Base-by-base conservation (phyloP, 2,113 vertebrate genomes). In the Pomatorhinus ruficollis region DNA sequence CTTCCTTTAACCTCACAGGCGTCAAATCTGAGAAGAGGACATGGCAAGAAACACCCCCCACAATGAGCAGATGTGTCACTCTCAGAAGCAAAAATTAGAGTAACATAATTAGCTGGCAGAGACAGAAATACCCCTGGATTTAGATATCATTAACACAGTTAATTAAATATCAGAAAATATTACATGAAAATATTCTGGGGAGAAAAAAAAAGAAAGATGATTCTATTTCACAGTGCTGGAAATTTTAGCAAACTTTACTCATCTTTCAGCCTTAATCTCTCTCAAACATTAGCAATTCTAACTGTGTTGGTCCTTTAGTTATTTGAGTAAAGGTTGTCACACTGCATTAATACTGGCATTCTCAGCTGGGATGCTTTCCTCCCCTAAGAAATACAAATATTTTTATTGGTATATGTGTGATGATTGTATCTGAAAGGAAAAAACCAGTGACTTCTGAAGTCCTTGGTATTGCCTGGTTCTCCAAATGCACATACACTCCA, bases 81-180 rank as follows among this genome's bases (percentile, higher is more conserved):
- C 37, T 80, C 21, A 40, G 61, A 78, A 88, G 39, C 5, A 54
- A 87, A 94, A 86, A 86, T 75, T 17, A 35, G 15, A 90, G 25
- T 15, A 37, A 8, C 6, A 16, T 76, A 83, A 93, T 95, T 82
- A 96, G 49, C 15, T 84, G 35, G 5, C 35, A 63, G n/a, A 89
- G 50, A 42, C 10, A 94, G 63, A 89, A 92, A 65, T 60, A 60
- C 12, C 19, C n/a, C 35, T 89, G 53, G n/a, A 64, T 84, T 80
- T 65, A 82, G 37, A 70, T 63, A 68, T 49, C 22, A 77, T 60
- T 81, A 87, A 65, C 19, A 65, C 0, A 11, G 31, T 20, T 85
- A 83, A 90, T 95, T 95, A 89, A 95, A 87, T 60, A 91, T 64
- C 47, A 82, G 57, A 90, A 92, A 92, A 78, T 44, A 39, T 35